A percentile compares a stretch with the other conserved stretches of the same genome.
Evolutionary conservation across 2,113 vertebrate species (phyloP).

Genomic region (Cochlearius cochlearius): DNA sequence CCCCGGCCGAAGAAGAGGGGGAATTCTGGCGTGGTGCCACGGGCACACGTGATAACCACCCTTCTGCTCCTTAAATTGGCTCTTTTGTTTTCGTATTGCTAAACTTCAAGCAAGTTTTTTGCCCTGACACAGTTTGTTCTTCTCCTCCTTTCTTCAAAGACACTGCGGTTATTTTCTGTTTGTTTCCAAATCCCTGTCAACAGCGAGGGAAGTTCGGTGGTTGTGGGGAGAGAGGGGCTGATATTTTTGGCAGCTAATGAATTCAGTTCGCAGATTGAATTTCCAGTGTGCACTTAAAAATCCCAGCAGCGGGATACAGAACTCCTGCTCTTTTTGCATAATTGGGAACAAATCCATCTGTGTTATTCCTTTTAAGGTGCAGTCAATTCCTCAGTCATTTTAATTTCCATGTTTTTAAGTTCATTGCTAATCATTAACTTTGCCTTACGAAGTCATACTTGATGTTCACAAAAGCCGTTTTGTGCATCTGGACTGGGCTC

Average conservation of each 20-base stretch:
- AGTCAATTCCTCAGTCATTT: not conserved
- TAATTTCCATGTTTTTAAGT: not conserved
- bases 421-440: not conserved
- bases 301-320: not conserved
- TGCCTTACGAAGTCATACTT: conserved; percentile 59
- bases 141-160: conserved; percentile 29
- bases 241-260: conserved; percentile 38
- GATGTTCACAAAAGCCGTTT: conserved; percentile 65
- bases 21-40: not conserved
- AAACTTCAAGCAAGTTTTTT: conserved; percentile 26
- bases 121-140: not conserved
- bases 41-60: not conserved
- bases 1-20: conserved; percentile 86
- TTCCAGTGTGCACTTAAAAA: conserved; percentile 39
- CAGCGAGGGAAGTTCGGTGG: conserved; percentile 31
- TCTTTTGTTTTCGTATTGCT: conserved; percentile 56
- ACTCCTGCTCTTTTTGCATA: not conserved
- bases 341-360: conserved; percentile 26
- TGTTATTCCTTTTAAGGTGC: not conserved
- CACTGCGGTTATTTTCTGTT: conserved; percentile 32
- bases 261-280: conserved; percentile 45
- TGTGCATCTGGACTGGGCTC: not conserved
- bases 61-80: conserved; percentile 49
- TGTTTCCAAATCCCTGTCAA: conserved; percentile 49
- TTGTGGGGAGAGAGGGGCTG: not conserved